Percentiles rank a stretch among this genome's conserved stretches.
Conservation (phyloP, 2,113 vertebrate genomes). For the Microcebus griseorufus region DNA sequence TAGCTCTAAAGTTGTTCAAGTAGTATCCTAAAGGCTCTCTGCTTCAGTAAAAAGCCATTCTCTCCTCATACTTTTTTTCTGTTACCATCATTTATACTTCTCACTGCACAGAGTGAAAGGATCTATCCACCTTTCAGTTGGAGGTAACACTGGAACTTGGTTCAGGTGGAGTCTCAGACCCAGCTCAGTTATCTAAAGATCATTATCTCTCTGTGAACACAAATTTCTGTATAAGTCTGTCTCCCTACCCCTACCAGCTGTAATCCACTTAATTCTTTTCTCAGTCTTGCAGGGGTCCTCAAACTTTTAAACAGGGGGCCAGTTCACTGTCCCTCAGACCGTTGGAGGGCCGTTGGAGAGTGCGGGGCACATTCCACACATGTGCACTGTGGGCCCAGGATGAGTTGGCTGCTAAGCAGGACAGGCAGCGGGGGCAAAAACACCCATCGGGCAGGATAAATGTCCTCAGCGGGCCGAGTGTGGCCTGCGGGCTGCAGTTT, state of each 20-base stretch:
- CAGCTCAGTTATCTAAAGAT: background rate
- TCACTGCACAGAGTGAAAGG: background rate
- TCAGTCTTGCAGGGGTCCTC: background rate
- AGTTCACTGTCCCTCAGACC: too few relatives aligned
- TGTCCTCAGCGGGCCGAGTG: too few relatives aligned
- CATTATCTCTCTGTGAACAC: background rate
- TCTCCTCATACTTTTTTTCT: background rate
- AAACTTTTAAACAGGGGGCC: too few relatives aligned
- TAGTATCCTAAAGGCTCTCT: background rate
- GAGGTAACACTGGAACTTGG: background rate
- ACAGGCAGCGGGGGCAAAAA: too few relatives aligned
- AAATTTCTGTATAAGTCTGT: background rate
- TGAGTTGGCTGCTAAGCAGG: too few relatives aligned
- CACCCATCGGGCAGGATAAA: too few relatives aligned
- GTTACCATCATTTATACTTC: background rate
- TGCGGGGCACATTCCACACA: too few relatives aligned
- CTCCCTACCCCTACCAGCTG: background rate
- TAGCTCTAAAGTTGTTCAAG: background rate
- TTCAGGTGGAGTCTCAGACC: background rate
- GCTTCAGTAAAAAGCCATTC: background rate
- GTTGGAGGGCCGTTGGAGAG: too few relatives aligned
- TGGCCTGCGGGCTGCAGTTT: too few relatives aligned
- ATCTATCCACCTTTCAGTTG: background rate
- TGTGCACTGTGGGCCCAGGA: too few relatives aligned
- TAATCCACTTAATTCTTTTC: background rate